Percentiles rank a stretch among this genome's conserved stretches.
Conservation (phyloP, 2,113 vertebrate species). For the Hypomesus transpacificus region DNA sequence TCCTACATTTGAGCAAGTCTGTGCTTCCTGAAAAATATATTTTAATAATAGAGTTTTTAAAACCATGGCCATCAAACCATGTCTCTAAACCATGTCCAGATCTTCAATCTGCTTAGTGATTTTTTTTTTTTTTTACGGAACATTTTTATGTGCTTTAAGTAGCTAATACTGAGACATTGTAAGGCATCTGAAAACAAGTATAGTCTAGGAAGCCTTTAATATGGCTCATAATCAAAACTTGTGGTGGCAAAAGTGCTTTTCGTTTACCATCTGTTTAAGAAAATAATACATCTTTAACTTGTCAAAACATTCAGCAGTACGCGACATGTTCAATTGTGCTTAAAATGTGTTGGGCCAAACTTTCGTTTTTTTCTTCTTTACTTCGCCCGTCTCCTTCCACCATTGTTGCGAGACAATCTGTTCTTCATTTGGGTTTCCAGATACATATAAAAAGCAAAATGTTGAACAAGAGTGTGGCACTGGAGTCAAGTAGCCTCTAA, state of each 20-base stretch:
- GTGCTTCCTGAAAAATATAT: too few relatives aligned
- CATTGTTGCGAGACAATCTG: conserved; percentile 51
- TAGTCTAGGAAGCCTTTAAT: conserved; percentile 1
- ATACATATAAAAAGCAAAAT: conserved; percentile 61
- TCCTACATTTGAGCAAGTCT: too few relatives aligned
- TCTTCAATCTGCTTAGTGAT: too few relatives aligned
- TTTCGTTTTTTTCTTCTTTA: conserved; percentile 8
- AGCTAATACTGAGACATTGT: neutral
- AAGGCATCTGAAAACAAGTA: neutral
- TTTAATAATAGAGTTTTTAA: too few relatives aligned
- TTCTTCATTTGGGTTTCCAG: conserved; percentile 62
- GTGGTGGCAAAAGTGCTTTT: conserved; percentile 1
- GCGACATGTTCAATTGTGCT: conserved; percentile 33
- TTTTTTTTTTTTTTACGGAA: too few relatives aligned
- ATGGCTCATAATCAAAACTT: conserved; percentile 9
- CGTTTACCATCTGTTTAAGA: conserved; percentile 18
- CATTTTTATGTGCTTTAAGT: too few relatives aligned
- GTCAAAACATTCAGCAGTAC: conserved; percentile 36
- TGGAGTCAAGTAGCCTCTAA: conserved; percentile 51
- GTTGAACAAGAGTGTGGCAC: conserved; percentile 56
- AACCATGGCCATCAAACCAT: too few relatives aligned
- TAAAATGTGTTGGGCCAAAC: conserved; percentile 39
- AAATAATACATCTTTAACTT: conserved; percentile 32
- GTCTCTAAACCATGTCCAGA: too few relatives aligned
- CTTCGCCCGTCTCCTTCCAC: conserved; percentile 23